Evolutionary conservation across 2,888 invertebrate species (phyloP).

Genomic region (Ophonus ardosiacus): DNA sequence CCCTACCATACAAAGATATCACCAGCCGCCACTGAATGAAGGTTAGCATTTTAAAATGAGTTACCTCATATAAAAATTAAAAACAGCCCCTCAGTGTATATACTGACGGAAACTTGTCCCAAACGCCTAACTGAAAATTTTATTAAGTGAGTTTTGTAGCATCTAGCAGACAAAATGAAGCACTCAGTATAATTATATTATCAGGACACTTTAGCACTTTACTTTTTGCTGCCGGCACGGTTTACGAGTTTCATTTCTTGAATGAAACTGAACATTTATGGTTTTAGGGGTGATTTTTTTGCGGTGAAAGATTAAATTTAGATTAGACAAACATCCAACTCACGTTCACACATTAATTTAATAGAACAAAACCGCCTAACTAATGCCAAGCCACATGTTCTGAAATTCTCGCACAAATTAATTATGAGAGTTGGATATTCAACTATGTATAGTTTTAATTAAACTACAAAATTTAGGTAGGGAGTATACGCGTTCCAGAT

Average conservation of each 20-base stretch:
- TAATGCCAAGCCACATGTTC: background rate
- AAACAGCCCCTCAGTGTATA: no score
- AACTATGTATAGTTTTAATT: no score
- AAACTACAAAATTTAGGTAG: no score
- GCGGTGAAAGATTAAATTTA: background rate
- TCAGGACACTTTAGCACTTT: background rate
- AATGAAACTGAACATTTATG: background rate
- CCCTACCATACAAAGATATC: no score
- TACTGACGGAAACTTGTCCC: no score
- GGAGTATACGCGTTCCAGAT: no score
- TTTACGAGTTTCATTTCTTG: slow-evolving; percentile 5
- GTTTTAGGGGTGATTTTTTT: background rate
- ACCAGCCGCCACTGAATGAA: no score
- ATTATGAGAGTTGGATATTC: background rate
- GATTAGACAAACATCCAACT: no score
- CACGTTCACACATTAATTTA: background rate
- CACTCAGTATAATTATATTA: slow-evolving; percentile 36
- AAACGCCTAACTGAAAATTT: no score
- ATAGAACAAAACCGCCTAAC: background rate
- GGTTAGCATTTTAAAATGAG: no score
- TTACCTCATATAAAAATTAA: no score
- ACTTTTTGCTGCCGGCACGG: background rate
- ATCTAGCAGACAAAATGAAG: background rate
- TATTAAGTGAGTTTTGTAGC: background rate
- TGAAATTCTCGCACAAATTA: background rate